Base-by-base conservation (phyloP, 1,140 invertebrate genomes). In the Drosophila serrata region DNA sequence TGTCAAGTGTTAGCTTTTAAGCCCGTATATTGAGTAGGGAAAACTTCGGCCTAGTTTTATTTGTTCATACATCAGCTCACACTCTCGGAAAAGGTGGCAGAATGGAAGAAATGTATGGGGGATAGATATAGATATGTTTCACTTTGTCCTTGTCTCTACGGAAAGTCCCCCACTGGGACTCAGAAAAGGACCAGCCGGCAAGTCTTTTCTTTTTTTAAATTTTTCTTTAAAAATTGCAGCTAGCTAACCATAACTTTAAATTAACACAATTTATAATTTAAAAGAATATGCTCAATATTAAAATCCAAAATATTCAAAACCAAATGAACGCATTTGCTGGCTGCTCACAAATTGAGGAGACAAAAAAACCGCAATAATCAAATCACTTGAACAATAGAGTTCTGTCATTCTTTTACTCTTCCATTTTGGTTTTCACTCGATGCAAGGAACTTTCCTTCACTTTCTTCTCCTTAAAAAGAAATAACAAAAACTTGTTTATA, bases 61-160 rank as follows among this genome's bases (percentile, higher is more conserved):
- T 64, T 62, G 61, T 27, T 37, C 33, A 29, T 29, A 56, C 65
- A 48, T 46, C 27, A 31, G 19, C 22, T 40, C 37, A 51, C 19
- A 40, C 33, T 37, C 27, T 48, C 7, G 1, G 12, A 11, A n/a
- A n/a, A 59, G 19, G 13, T 35, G 39, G 12, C 9, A 37, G 22
- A 24, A 40, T 27, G n/a, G 6, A 22, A 35, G 15, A 19, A 13
- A 61, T n/a, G n/a, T n/a, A n/a, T 46, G 12, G 17, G 24, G 33
- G 27, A 13, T n/a, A 45, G 48, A 29, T 64, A 45, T 13, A 35
- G n/a, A 70, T 37, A 31, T 40, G 37, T 24, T 73, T 61, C 74
- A 75, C 56, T 82, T 79, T 75, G 67, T 75, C 69, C 62, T 43
- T 67, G 79, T 64, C 79, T 59, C 51, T 60, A 49, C 33, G 27